phyloP scores from a whole-genome alignment of 1,140 invertebrate species.

The Bilobella aurantiaca region DNA sequence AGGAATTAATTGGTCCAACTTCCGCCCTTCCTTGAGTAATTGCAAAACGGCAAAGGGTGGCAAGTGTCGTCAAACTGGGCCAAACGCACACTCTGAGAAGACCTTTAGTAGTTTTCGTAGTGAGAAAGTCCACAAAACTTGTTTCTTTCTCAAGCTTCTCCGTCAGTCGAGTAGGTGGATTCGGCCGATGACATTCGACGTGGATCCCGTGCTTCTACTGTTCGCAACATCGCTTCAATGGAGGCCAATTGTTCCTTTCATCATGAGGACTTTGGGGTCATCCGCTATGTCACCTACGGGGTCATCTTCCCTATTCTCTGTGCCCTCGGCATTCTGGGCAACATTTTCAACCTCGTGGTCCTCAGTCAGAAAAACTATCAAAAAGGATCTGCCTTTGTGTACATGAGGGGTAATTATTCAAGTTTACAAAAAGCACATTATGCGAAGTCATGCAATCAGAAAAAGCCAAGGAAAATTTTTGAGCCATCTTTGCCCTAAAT shows the following conservation, averaged over 20 bases:
- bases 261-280: slow-evolving; percentile 17
- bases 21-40: neutral
- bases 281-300: slow-evolving; percentile 58
- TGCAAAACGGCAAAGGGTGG: neutral
- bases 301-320: slow-evolving; percentile 58
- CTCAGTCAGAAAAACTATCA: slow-evolving; percentile 57
- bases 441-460: too few relatives aligned
- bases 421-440: neutral
- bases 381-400: slow-evolving; percentile 64
- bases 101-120: neutral
- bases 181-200: neutral
- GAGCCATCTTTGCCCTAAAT: too few relatives aligned
- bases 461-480: too few relatives aligned
- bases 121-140: neutral
- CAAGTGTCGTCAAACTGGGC: too few relatives aligned
- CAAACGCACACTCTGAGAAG: too few relatives aligned
- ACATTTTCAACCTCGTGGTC: slow-evolving; percentile 60
- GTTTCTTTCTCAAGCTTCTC: neutral
- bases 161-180: neutral
- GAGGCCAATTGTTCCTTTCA: neutral
- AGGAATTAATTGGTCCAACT: neutral
- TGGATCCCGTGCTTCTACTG: neutral
- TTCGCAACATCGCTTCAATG: neutral
- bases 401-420: slow-evolving; percentile 54
- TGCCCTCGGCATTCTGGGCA: slow-evolving; percentile 58